phyloP scores from a whole-genome alignment of 2,888 invertebrate genomes.

The Nemoura dubitans region DNA sequence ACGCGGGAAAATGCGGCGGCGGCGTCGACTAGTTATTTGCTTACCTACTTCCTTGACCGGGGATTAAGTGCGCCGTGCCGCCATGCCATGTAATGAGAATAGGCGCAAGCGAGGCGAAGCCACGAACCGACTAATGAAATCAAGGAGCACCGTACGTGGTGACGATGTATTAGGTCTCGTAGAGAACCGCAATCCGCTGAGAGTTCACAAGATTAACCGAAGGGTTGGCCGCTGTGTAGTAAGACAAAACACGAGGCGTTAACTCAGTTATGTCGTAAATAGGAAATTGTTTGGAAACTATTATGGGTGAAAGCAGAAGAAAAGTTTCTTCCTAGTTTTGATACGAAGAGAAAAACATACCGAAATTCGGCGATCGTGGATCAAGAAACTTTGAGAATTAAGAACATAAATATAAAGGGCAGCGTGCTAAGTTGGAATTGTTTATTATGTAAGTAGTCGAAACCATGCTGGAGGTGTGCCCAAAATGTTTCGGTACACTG shows the following conservation, averaged over 20 bases:
- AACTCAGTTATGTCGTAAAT: conserved; percentile 2
- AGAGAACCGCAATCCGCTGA: conserved; percentile 1
- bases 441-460: neutral
- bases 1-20: neutral
- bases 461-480: conserved; percentile 7
- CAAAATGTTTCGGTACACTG: neutral
- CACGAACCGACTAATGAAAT: neutral
- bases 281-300: conserved; percentile 27
- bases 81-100: neutral
- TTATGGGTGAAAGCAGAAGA: conserved; percentile 3
- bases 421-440: neutral
- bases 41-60: neutral
- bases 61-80: too few species aligned
- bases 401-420: neutral
- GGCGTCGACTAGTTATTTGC: neutral
- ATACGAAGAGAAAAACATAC: neutral
- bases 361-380: neutral
- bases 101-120: neutral
- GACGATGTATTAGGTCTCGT: neutral
- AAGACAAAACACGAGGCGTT: neutral
- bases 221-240: neutral
- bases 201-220: conserved; percentile 22
- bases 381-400: neutral
- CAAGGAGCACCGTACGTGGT: neutral
- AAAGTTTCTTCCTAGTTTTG: neutral